A percentile compares a stretch with the other conserved stretches of the same genome.
These are phyloP conservation scores for Aethes cnicana DNA, from an alignment of 2,888 invertebrate genomes.

Conservation along the genomic window DNA sequence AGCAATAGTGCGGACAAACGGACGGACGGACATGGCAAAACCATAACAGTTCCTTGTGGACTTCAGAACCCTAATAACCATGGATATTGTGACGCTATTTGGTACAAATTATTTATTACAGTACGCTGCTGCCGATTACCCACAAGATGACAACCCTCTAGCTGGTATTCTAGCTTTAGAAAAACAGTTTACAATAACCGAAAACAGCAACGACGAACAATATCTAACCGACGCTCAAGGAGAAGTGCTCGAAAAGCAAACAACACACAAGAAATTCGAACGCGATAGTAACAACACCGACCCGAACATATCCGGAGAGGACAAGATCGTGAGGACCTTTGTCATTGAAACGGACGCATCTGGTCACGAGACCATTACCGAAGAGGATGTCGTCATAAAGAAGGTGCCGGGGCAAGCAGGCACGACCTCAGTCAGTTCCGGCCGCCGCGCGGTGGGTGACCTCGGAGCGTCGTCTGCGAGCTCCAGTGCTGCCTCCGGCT, in stretches of 20 bases:
- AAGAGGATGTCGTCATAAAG: constrained; percentile 56
- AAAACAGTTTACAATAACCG: constrained; percentile 39
- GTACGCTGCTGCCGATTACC: constrained; percentile 54
- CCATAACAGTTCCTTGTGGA: too few relatives aligned
- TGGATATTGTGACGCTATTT: too few relatives aligned
- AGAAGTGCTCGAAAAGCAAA: constrained; percentile 41
- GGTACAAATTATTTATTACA: constrained; percentile 39
- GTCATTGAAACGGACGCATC: constrained; percentile 45
- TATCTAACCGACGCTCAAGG: constrained; percentile 46
- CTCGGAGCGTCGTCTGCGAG: constrained; percentile 14
- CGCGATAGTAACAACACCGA: constrained; percentile 33
- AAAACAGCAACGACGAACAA: constrained; percentile 38
- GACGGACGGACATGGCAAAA: too few relatives aligned
- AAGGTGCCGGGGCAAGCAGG: constrained; percentile 35
- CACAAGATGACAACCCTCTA: constrained; percentile 35
- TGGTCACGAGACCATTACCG: constrained; percentile 52
- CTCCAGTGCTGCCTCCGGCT: background rate
- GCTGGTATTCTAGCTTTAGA: constrained; percentile 21
- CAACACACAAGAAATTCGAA: constrained; percentile 41
- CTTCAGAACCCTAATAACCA: too few relatives aligned
- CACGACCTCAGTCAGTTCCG: constrained; percentile 4
- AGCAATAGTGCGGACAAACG: too few relatives aligned
- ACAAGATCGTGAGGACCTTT: constrained; percentile 44
- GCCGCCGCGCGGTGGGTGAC: constrained; percentile 10
- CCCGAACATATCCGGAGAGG: constrained; percentile 38